Percentiles rank a stretch among this genome's conserved stretches.
phyloP scores from a whole-genome alignment of 2,113 vertebrate species.

The Perca schrenkii region DNA sequence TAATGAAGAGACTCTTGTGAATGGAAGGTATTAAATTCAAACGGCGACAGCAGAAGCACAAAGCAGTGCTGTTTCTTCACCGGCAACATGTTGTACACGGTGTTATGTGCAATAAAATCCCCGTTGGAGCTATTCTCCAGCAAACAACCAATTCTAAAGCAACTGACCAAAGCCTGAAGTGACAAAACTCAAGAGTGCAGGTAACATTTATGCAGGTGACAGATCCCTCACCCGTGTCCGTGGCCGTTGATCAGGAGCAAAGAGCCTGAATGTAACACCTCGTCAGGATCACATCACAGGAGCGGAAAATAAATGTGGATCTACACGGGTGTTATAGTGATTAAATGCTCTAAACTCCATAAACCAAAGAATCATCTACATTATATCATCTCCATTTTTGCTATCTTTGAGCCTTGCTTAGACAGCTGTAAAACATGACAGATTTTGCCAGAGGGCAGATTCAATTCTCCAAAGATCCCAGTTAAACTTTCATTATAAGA shows the following conservation, averaged over 20 bases:
- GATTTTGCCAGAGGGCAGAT: slow-evolving; percentile 23
- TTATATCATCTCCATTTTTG: background rate
- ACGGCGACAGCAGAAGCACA: slow-evolving; percentile 10
- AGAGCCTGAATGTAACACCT: slow-evolving; percentile 15
- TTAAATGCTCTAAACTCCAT: background rate
- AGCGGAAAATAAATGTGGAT: background rate
- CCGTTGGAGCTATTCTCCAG: background rate
- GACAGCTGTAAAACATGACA: slow-evolving; percentile 28
- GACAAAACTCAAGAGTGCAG: background rate
- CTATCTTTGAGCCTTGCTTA: background rate
- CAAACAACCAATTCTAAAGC: background rate
- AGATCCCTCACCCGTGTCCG: background rate
- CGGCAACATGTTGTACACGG: background rate
- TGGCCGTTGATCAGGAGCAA: slow-evolving; percentile 10
- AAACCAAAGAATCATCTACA: background rate
- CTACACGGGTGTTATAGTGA: background rate
- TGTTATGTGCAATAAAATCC: slow-evolving; percentile 16
- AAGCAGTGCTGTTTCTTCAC: background rate
- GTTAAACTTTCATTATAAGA: slow-evolving; percentile 19
- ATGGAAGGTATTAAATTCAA: slow-evolving; percentile 17
- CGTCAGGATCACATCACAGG: background rate
- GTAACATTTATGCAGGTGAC: slow-evolving; percentile 30
- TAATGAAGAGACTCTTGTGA: slow-evolving; percentile 42
- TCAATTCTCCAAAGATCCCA: slow-evolving; percentile 30
- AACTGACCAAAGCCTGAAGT: slow-evolving; percentile 15